Evolutionary conservation across 2,888 invertebrate genomes (phyloP).

Genomic region (Hydrotaea diabolus): DNA sequence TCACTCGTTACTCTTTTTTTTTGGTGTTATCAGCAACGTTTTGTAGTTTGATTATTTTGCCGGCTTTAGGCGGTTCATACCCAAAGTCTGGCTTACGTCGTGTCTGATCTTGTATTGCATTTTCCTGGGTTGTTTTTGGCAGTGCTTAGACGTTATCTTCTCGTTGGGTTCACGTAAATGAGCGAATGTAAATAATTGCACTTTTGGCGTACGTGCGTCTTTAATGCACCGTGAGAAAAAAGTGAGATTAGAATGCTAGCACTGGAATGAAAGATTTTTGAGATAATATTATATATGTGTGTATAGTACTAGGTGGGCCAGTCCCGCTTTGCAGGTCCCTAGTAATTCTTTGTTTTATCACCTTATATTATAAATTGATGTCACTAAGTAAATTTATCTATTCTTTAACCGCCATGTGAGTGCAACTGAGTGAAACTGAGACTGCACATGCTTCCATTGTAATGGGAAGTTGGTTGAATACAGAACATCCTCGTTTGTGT

Average conservation of each 20-base stretch:
- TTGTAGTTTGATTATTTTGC: slow-evolving; percentile 34
- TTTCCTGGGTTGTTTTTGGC: neutral
- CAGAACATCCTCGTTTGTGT: too few relatives aligned
- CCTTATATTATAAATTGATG: too few relatives aligned
- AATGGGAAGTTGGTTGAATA: too few relatives aligned
- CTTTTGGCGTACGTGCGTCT: neutral
- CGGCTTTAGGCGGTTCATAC: slow-evolving; percentile 47
- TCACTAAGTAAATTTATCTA: too few relatives aligned
- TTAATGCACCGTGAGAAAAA: slow-evolving; percentile 9
- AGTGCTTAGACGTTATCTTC: neutral
- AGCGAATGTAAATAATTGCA: neutral
- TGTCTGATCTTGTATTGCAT: slow-evolving; percentile 14
- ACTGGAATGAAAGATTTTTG: too few relatives aligned
- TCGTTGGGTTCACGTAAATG: neutral
- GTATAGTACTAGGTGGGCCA: too few relatives aligned
- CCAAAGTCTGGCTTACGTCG: slow-evolving; percentile 7
- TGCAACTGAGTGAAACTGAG: too few relatives aligned
- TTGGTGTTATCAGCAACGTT: neutral
- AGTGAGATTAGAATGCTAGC: neutral
- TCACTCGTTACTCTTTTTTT: slow-evolving; percentile 11
- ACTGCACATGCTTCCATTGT: too few relatives aligned
- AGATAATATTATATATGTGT: too few relatives aligned
- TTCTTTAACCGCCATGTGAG: too few relatives aligned
- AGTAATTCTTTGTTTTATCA: too few relatives aligned
- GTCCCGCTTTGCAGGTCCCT: too few relatives aligned